Base-by-base conservation (phyloP, 2,888 invertebrate genomes). In the Timema podura region DNA sequence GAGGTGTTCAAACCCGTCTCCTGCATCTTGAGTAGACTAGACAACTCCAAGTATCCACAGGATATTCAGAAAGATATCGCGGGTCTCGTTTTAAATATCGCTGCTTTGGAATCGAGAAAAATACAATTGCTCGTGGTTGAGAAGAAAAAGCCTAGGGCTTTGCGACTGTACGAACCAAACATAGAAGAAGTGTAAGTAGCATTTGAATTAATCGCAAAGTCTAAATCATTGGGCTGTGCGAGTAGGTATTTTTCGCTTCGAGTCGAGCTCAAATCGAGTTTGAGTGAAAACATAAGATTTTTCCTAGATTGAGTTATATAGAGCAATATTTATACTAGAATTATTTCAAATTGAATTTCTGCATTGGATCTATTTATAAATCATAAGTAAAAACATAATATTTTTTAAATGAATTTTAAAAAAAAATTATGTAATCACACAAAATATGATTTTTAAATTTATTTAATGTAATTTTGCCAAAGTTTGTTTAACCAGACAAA, bases 151-250 rank as follows among this genome's bases (percentile, higher is more conserved):
- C 94, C 94, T 0, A 94, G 93, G 80, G 88, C 91, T 0, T 82
- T 96, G 74, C 89, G 91, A 76, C 80, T 95, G 67, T 91, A 93
- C 77, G 96, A 96, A 79, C 96, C 96, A 0, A 89, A 90, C 77
- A 87, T 96, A 73, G 91, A 93, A 76, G 89, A 88, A 80, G 88
- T 94, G 87, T 94, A 87, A 86, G 92, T 89, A 74, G 72, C 44
- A 5, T 51, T 51, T 8, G 9, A 15, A 51, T 5, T 45, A 67
- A 16, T 48, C 46, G 11, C 30, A 6, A 64, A 45, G 44, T 10
- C 44, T 45, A 6, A 30, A 59, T n/a, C 0, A 30, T 2, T 59
- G 15, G 11, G 5, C 5, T 45, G 46, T 6, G 7, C 65, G 10
- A 8, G 70, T 70, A 68, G 64, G 69, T 30, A 30, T 30, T 30